These are phyloP conservation scores for Halisarca cf. caerulea DNA, from an alignment of 37 sponge, comb jelly and placozoan species.

Conservation along the genomic window DNA sequence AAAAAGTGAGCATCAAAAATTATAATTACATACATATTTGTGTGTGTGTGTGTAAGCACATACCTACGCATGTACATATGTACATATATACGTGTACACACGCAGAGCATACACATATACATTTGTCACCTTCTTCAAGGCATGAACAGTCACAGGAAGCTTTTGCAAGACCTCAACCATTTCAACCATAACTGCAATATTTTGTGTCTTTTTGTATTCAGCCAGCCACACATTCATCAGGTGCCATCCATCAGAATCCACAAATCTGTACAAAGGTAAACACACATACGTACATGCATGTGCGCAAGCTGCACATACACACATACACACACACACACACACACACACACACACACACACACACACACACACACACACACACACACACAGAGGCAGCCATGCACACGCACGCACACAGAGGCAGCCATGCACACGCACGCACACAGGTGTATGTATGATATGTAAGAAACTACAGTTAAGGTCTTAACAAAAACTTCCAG, in stretches of 20 bases:
- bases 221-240: constrained; percentile 75
- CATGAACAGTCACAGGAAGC: constrained; percentile 65
- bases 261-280: constrained; percentile 57
- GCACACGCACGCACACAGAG: neutral
- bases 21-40: too few relatives aligned
- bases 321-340: neutral
- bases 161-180: constrained; percentile 72
- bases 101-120: neutral
- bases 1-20: too few relatives aligned
- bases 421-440: too few relatives aligned
- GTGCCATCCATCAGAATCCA: constrained; percentile 76
- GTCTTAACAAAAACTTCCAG: too few relatives aligned
- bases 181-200: constrained; percentile 48
- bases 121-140: constrained; percentile 60
- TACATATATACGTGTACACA: neutral
- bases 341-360: neutral
- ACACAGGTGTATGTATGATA: too few relatives aligned
- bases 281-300: neutral
- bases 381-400: too few relatives aligned
- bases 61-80: too few relatives aligned
- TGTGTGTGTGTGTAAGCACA: too few relatives aligned
- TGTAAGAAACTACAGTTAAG: too few relatives aligned
- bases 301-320: neutral
- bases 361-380: neutral
- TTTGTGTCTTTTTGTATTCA: constrained; percentile 68